phyloP scores from a whole-genome alignment of 2,888 invertebrate species.

The Halocaridina rubra region DNA sequence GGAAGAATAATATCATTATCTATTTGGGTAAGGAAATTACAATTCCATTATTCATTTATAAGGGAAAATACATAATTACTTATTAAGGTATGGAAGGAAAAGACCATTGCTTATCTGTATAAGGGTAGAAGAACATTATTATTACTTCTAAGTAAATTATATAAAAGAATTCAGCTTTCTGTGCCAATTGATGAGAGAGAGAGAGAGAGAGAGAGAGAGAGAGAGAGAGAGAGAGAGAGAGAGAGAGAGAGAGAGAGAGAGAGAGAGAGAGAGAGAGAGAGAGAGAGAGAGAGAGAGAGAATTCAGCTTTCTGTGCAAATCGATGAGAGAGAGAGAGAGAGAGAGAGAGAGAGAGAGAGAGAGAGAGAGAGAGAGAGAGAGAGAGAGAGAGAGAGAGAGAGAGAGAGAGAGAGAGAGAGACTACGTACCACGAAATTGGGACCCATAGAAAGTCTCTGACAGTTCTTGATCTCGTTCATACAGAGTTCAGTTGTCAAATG shows the following conservation, averaged over 20 bases:
- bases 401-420: neutral
- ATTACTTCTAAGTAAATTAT: too few relatives aligned
- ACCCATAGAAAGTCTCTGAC: slow-evolving; percentile 96
- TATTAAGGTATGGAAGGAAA: too few relatives aligned
- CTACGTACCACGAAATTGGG: slow-evolving; percentile 88
- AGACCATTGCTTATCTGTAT: too few relatives aligned
- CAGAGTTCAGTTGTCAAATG: slow-evolving; percentile 99
- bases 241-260: neutral
- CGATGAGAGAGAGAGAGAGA: neutral
- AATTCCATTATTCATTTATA: too few relatives aligned
- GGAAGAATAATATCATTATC: too few relatives aligned
- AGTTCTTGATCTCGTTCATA: slow-evolving; percentile 97
- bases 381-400: slow-evolving; percentile 13
- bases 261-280: neutral
- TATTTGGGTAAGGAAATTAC: too few relatives aligned
- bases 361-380: neutral
- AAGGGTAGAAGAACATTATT: too few relatives aligned
- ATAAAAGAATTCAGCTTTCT: too few relatives aligned
- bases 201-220: neutral
- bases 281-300: neutral
- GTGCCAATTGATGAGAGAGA: too few relatives aligned
- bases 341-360: neutral
- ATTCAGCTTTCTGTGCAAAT: too few relatives aligned
- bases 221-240: neutral
- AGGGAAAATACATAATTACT: too few relatives aligned